phyloP scores from a whole-genome alignment of 2,113 vertebrate genomes.

The Columba janthina region DNA sequence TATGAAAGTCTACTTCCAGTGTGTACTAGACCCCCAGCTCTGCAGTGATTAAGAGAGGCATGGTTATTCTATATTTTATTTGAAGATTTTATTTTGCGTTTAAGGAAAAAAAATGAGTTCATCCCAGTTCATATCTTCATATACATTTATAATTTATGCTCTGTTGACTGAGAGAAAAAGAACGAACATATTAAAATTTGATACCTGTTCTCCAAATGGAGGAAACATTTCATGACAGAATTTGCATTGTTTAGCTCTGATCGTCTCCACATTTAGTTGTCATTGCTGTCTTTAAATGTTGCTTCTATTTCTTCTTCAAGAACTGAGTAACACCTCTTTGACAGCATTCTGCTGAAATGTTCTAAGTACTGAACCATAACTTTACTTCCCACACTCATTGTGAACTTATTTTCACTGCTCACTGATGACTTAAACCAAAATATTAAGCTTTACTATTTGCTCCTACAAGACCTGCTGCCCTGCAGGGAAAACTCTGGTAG shows the following conservation, averaged over 20 bases:
- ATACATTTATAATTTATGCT: constrained; percentile 44
- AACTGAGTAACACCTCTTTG: constrained; percentile 6
- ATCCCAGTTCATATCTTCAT: not conserved
- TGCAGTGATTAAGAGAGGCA: not conserved
- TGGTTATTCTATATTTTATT: not conserved
- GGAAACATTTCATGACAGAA: not conserved
- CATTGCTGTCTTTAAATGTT: constrained; percentile 22
- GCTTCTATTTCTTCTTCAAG: not conserved
- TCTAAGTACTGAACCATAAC: not conserved
- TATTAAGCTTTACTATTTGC: not conserved
- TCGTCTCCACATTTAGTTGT: constrained; percentile 32
- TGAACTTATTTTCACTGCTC: not conserved
- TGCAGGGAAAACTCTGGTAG: not conserved
- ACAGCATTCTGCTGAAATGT: not conserved
- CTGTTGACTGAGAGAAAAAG: constrained; percentile 41
- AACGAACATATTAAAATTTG: constrained; percentile 63
- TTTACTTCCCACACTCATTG: not conserved
- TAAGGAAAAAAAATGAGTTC: not conserved
- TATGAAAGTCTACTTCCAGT: not conserved
- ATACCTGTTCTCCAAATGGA: constrained; percentile 40
- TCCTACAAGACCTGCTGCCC: not conserved
- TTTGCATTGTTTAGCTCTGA: constrained; percentile 35
- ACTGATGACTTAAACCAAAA: not conserved
- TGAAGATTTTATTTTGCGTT: not conserved
- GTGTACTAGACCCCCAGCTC: not conserved